Base-by-base conservation (phyloP, 2,888 invertebrate genomes). In the Syrphus vitripennis region DNA sequence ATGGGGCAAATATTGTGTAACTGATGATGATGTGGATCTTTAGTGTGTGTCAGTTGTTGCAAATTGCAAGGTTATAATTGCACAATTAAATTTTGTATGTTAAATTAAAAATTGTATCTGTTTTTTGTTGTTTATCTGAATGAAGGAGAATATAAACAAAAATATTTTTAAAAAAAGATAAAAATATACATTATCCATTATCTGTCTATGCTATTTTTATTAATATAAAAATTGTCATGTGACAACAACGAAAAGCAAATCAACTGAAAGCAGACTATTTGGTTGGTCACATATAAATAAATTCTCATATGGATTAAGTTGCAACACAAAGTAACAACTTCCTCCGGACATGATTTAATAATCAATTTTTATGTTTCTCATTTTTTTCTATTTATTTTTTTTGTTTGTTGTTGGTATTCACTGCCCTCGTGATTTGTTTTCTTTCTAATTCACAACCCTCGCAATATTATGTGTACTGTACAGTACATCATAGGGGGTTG, bases 281-380 rank as follows among this genome's bases (percentile, higher is more conserved):
- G n/a, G 59, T 59, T 55, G 59, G 34, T 37, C 24, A 24, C 34
- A 59, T 63, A n/a, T n/a, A n/a, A n/a, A n/a, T n/a, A 24, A 40
- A 24, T 57, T 16, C 26, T 59, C 14, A 14, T 37, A 9, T 61
- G 31, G 19, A 9, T 4, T 29, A n/a, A 74, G 53, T 53, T 55
- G 45, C n/a, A n/a, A 31, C 9, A 53, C 45, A 55, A 65, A 75
- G 45, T 69, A 50, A 40, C 69, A 69, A 59, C 69, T 78, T 78
- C 70, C 77, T 70, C 61, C 70, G 77, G 77, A 78, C 61, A 78
- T 70, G 77, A 70, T 78, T 77, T 77, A 67, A 67, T 76, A 75
- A 77, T 67, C 50, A 77, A 50, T 40, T 69, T 76, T 69, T 76
- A 40, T 24, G 29, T 57, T 37, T 21, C 16, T 50, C 14, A 9